phyloP scores from a whole-genome alignment of 1,140 invertebrate species.

The Teleogryllus occipitalis region DNA sequence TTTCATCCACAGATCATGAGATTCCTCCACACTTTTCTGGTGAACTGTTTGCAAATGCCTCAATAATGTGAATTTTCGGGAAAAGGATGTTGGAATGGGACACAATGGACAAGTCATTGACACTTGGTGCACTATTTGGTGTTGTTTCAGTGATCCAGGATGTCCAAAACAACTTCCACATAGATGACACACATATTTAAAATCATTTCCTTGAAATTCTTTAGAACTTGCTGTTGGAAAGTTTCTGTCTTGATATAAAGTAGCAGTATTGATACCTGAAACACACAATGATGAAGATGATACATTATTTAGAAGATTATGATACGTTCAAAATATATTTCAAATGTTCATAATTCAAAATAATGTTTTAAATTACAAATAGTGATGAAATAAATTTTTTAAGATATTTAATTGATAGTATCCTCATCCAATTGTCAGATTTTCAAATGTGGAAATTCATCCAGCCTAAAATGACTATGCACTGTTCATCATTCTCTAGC shows the following conservation, averaged over 20 bases:
- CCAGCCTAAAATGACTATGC: no score
- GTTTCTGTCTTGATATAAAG: background rate
- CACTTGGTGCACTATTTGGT: background rate
- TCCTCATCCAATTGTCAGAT: no score
- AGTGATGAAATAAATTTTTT: no score
- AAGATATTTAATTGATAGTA: no score
- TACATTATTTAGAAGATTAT: no score
- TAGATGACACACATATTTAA: background rate
- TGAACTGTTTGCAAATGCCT: background rate
- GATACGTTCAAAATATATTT: no score
- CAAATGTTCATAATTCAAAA: no score
- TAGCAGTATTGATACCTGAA: background rate
- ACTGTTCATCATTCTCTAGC: no score
- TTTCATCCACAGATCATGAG: background rate
- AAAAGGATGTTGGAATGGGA: background rate
- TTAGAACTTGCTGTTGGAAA: background rate
- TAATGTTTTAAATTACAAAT: no score
- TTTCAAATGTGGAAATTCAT: no score
- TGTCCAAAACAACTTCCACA: background rate
- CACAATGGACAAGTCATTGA: background rate
- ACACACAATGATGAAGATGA: background rate
- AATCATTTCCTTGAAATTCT: background rate
- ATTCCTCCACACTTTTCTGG: background rate
- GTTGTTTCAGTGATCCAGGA: background rate
- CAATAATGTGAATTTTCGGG: background rate